Evolutionary conservation across 2,113 vertebrate genomes (phyloP).

Genomic region (Craseonycteris thonglongyai): DNA sequence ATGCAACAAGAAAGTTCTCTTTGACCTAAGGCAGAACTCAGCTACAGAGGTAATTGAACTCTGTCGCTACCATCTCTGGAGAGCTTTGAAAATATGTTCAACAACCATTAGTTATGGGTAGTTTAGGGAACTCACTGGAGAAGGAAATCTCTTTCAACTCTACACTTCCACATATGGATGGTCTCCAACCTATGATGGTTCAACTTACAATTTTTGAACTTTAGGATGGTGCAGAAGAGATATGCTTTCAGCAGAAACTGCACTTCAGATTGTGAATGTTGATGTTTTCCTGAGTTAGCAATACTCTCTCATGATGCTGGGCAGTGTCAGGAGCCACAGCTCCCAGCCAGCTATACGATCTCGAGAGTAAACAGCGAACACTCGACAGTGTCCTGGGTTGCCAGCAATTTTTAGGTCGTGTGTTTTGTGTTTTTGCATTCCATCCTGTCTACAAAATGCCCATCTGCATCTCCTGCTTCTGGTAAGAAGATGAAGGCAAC

Average conservation of each 20-base stretch:
- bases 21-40: slow-evolving; percentile 27
- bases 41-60: slow-evolving; percentile 11
- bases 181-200: neutral
- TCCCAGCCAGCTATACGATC: neutral
- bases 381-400: neutral
- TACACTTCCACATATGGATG: neutral
- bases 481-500: neutral
- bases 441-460: neutral
- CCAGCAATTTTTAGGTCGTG: no score
- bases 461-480: neutral
- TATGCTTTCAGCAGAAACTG: neutral
- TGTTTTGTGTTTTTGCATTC: neutral
- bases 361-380: neutral
- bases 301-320: neutral
- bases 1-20: slow-evolving; percentile 3
- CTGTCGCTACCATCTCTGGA: neutral
- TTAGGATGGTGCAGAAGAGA: neutral
- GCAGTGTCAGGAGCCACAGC: neutral
- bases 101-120: neutral
- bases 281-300: neutral
- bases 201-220: neutral
- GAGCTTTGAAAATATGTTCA: neutral
- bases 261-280: neutral
- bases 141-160: slow-evolving; percentile 7
- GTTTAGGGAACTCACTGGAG: neutral